Evolutionary conservation across 2,113 vertebrate species (phyloP).

Genomic region (Chlorocebus sabaeus): DNA sequence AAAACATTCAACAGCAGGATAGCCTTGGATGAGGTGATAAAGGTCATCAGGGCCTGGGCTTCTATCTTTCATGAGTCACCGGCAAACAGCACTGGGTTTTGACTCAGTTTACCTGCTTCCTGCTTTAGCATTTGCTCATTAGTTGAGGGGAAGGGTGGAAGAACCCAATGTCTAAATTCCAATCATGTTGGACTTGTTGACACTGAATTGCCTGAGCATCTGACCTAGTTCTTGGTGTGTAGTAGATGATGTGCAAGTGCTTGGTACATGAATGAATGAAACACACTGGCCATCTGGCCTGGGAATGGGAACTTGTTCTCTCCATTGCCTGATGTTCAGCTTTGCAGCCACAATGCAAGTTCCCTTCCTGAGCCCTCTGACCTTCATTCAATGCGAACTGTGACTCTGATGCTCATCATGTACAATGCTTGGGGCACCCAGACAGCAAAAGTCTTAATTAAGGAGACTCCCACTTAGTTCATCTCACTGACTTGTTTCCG

Average conservation of each 20-base stretch:
- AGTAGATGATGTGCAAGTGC: background rate
- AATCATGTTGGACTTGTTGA: background rate
- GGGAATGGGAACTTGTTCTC: fast-evolving
- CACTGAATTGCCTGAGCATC: fast-evolving
- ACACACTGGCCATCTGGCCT: fast-evolving
- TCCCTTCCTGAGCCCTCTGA: fast-evolving
- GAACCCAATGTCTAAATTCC: background rate
- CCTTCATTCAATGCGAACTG: fast-evolving
- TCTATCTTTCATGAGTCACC: background rate
- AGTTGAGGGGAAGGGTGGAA: fast-evolving
- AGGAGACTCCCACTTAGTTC: fast-evolving
- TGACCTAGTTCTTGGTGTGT: fast-evolving
- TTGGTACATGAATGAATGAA: fast-evolving
- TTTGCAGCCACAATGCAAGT: background rate
- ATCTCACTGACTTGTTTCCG: background rate
- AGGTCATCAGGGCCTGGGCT: no score
- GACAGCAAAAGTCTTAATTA: background rate
- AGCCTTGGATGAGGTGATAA: background rate
- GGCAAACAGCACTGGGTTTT: background rate
- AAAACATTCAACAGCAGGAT: background rate
- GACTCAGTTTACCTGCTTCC: background rate
- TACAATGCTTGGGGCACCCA: background rate
- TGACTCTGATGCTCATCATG: fast-evolving
- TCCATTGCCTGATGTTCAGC: background rate
- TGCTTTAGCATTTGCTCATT: background rate